Percentiles rank a stretch among this genome's conserved stretches.
phyloP scores from a whole-genome alignment of 1,140 invertebrate genomes.

The Diuraphis noxia region DNA sequence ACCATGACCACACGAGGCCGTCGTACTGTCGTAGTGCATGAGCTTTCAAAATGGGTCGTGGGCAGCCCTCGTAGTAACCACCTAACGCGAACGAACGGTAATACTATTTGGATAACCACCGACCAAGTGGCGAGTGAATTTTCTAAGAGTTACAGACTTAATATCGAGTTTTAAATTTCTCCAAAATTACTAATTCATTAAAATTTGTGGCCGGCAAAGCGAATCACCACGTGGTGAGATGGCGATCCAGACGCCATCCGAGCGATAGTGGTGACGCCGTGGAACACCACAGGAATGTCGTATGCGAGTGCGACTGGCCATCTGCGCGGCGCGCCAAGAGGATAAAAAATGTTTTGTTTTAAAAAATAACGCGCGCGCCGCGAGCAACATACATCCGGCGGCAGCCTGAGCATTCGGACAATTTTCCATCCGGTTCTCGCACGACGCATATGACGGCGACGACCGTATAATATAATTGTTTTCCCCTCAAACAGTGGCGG shows the following conservation, averaged over 20 bases:
- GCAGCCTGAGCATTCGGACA: neutral
- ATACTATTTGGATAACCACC: neutral
- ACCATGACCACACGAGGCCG: neutral
- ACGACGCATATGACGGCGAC: neutral
- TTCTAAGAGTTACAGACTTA: neutral
- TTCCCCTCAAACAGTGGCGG: neutral
- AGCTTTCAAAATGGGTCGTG: slow-evolving; percentile 45
- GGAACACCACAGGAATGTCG: neutral
- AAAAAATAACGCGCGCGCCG: neutral
- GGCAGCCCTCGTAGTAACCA: neutral
- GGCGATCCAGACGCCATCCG: neutral
- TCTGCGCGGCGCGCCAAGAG: neutral
- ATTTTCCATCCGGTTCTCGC: slow-evolving; percentile 29
- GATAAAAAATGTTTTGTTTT: neutral
- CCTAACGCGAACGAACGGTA: neutral
- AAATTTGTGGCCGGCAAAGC: neutral
- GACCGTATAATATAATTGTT: slow-evolving; percentile 10
- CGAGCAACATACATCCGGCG: neutral
- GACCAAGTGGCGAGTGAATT: neutral
- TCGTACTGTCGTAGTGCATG: slow-evolving; percentile 6
- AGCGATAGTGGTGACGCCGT: neutral
- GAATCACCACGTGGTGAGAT: slow-evolving; percentile 20
- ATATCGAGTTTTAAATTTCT: neutral
- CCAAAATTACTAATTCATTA: neutral
- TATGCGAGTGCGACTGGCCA: neutral